Evolutionary conservation across 92 coral and sea anemone species (phyloP), one percentile per base, ranked within the genome.

Genomic region (Diadumene lineata): DNA sequence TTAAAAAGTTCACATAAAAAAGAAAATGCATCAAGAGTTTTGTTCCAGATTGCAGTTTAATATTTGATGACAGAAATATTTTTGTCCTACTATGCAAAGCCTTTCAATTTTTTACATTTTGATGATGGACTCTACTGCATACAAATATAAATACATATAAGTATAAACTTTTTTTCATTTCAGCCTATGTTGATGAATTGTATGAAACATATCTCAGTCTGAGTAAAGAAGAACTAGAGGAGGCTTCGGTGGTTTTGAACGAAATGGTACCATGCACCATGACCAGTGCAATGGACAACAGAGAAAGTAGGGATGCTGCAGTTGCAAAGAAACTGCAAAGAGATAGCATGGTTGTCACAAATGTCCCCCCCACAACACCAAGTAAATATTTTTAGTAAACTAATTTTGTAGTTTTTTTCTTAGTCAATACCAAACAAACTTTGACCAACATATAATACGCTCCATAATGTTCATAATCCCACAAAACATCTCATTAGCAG

Each of bases 141-240:
- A 8, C 9, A 17, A 44, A 8, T 44, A 17, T 53, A 4, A 53
- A 16, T 18, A 11, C 28, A 29, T 26, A 43, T 23, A 62, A 27
- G 2, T 29, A 6, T 23, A 1, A 22, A 10, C 23, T 2, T 10
- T 7, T 58, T 7, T 6, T 22, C 64, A 22, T 62, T 28, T 26
- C 60, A 85, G 90, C 38, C 31, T 85, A 85, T 69, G 74, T 85
- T 9, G 78, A 62, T 29, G 82, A 85, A 30, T 29, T 85, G 0
- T 85, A 80, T 13, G 29, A 75, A 8, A 70, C 82, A 7, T 69
- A 68, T 32, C 28, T 80, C 56, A 46, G 32, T 16, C 81, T 80
- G 15, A 38, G 28, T 6, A 79, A 61, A 70, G 67, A 19, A 0
- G 56, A 80, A 26, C 26, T 74, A 0, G 31, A 55, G 64, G 31